phyloP scores from a whole-genome alignment of 2,888 invertebrate genomes.

The Fissipunctia ypsillon region DNA sequence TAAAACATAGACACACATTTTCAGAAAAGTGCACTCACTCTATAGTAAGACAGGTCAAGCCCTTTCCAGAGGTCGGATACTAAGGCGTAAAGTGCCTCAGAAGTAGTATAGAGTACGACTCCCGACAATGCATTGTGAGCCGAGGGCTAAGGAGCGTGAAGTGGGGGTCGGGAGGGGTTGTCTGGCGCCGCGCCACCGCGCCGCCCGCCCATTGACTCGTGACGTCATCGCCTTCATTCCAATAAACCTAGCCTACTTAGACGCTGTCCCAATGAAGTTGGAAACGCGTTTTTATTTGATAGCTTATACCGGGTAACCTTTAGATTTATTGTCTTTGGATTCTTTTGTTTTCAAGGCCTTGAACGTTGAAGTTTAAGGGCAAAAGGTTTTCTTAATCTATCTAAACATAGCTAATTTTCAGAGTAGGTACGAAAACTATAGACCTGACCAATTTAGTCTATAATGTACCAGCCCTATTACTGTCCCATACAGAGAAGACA shows the following conservation, averaged over 20 bases:
- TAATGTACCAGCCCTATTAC: no score
- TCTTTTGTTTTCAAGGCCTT: slow-evolving; percentile 24
- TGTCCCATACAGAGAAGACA: no score
- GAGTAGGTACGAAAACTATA: no score
- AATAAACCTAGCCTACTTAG: slow-evolving; percentile 38
- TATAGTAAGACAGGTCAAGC: slow-evolving; percentile 19
- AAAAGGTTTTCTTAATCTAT: no score
- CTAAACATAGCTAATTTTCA: no score
- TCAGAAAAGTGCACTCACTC: background rate
- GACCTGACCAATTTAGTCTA: no score
- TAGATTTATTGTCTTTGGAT: slow-evolving; percentile 30
- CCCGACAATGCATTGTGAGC: slow-evolving; percentile 39
- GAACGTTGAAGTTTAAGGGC: background rate
- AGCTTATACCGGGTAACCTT: slow-evolving; percentile 19
- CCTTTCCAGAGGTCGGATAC: slow-evolving; percentile 32
- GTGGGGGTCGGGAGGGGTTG: slow-evolving; percentile 32
- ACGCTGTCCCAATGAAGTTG: slow-evolving; percentile 37
- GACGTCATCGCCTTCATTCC: slow-evolving; percentile 73
- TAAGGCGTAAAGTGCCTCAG: slow-evolving; percentile 26
- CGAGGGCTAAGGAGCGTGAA: slow-evolving; percentile 22
- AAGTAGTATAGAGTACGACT: slow-evolving; percentile 43
- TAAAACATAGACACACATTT: background rate
- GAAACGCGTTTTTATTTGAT: slow-evolving; percentile 37
- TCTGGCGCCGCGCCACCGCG: slow-evolving; percentile 73
- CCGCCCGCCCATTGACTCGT: slow-evolving; percentile 76